Evolutionary conservation across 2,113 vertebrate genomes (phyloP), one percentile per base, ranked within the genome.

Genomic region (Thermophis baileyi): DNA sequence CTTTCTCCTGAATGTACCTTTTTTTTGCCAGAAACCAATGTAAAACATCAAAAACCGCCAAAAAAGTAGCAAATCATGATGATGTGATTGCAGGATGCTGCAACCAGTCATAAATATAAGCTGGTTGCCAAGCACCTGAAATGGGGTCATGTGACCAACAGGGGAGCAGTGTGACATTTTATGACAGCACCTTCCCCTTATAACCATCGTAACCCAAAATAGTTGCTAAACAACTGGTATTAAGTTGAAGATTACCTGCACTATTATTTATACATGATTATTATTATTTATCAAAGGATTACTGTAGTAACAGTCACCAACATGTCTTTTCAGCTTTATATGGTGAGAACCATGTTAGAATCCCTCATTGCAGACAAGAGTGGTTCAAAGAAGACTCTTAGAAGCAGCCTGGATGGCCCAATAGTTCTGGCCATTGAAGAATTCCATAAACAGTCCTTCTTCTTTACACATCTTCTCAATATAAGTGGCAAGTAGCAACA

Each of bases 381-480:
- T 1, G 99, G 99, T 90, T 99, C 99, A 0, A 99, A 99, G 97
- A 99, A 99, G 97, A 99, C 99, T 0, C 97, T 99, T 51, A 98
- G 99, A 85, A 99, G 99, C 98, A 99, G 99, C 94, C 97, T 99
- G 92, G 99, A 99, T 6, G 99, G 99, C 1, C 99, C 99, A 0
- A 99, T 99, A 16, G 99, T 99, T 85, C 97, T 98, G 40, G 99
- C 99, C 93, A 99, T 99, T 2, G 99, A 99, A 95, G 99, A 99
- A 95, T 99, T 99, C 97, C 99, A 99, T 96, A 99, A 99, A 85
- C 99, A 99, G 4, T 99, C 99, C 90, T 99, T 99, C 97, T 99
- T 99, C 97, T 99, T 99, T 96, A 99, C 99, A 1, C 99, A 99
- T 92, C 97, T 99, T 94, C 99, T 99, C 94, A 99, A 99, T 97